Conservation (phyloP, 2,113 vertebrate species). For the Sphyrna mokarran region DNA sequence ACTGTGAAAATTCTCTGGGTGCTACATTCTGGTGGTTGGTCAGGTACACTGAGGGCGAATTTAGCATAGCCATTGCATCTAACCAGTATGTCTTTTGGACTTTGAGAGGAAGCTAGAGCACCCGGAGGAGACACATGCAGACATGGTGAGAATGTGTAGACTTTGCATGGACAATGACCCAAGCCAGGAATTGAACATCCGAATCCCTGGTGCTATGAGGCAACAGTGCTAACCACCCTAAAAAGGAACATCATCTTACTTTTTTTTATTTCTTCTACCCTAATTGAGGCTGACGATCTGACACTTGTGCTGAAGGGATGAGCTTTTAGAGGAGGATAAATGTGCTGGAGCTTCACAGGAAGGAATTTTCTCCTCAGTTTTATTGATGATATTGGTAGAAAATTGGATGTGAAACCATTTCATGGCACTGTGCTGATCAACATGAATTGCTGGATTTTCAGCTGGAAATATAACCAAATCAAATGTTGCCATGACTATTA, state of each 20-base stretch:
- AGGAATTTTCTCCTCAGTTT: not conserved
- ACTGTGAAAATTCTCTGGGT: no score
- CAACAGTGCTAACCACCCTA: no score
- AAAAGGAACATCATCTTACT: not conserved
- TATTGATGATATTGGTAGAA: not conserved
- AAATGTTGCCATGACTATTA: not conserved
- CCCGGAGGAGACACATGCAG: no score
- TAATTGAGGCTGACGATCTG: not conserved
- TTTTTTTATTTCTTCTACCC: not conserved
- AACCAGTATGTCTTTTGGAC: no score
- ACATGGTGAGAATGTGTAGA: no score
- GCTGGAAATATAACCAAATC: not conserved
- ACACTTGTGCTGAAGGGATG: not conserved
- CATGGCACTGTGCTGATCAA: not conserved
- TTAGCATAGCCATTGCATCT: no score
- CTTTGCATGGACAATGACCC: no score
- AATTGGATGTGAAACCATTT: not conserved
- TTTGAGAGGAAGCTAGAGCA: no score
- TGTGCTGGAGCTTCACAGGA: not conserved
- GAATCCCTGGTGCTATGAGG: no score
- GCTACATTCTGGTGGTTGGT: no score
- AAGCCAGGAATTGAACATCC: no score
- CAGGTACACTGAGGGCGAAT: no score
- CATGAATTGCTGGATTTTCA: not conserved
- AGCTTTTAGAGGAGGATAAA: not conserved